Base-by-base conservation (phyloP, 2,797 vertebrate genomes). In the Etheostoma nigrum region DNA sequence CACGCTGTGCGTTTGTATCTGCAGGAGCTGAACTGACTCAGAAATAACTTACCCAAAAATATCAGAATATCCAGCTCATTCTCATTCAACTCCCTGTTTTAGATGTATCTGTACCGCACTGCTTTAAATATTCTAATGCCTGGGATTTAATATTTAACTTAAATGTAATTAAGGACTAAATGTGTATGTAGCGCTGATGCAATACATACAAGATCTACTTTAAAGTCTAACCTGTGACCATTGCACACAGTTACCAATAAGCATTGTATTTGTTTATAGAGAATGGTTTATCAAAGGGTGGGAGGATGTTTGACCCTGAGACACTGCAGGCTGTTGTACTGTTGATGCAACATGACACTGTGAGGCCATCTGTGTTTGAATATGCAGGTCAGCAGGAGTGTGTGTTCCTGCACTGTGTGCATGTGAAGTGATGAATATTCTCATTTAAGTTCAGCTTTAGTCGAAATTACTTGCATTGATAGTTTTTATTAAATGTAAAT, bases 301-400 rank as follows among this genome's bases (percentile, higher is more conserved):
- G 61, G 64, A 62, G 54, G 57, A 44, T 30, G 19, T 51, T 2
- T 78, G 60, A 79, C 48, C 51, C 45, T 1, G 54, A 72, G 40
- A 57, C 80, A 42, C 74, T 54, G 75, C 51, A n/a, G 75, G 79
- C 33, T 30, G 60, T 4, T 61, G 11, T 67, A 4, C 66, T 74
- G 23, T 25, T 42, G 42, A 44, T 23, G 53, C 72, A 61, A 6
- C 69, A 1, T 15, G 55, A 81, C 33, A 61, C 85, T 83, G 88
- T 57, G 85, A 88, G 61, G 78, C 88, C 89, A 89, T 92, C 89
- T 90, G 86, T 81, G 86, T 79, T 66, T 61, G 11, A 44, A 45
- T 14, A 30, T 11, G 63, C 61, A 48, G 71, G 78, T 88, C 72
- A 72, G 87, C 69, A 15, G 83, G 72, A 47, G 62, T 45, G 6